These are phyloP conservation scores for Cryptophagus acutangulus DNA, from an alignment of 2,888 invertebrate species.

Conservation along the genomic window DNA sequence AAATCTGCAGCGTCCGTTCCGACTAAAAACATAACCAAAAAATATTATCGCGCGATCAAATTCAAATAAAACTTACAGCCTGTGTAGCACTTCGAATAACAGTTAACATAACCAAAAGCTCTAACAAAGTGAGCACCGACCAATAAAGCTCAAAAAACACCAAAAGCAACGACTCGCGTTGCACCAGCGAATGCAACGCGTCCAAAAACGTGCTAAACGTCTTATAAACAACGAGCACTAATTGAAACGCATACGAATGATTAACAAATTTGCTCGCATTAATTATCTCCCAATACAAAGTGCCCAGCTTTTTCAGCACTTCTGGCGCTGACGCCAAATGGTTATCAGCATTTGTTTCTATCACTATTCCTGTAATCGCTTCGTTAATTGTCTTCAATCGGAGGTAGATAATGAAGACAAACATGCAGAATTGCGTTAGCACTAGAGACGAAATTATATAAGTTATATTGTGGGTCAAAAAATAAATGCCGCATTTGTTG, in stretches of 20 bases:
- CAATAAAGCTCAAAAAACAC: conserved; percentile 13
- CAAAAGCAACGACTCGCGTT: conserved; percentile 8
- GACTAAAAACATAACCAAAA: too few relatives aligned
- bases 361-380: neutral
- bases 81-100: too few relatives aligned
- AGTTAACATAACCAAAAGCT: too few relatives aligned
- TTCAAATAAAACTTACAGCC: too few relatives aligned
- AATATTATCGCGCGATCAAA: too few relatives aligned
- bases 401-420: conserved; percentile 9
- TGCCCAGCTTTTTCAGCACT: neutral
- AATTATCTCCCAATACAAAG: conserved; percentile 11
- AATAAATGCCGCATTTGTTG: conserved; percentile 10
- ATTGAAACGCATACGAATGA: conserved; percentile 11
- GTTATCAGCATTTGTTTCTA: neutral
- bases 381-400: neutral
- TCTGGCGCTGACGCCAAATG: neutral
- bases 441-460: conserved; percentile 14
- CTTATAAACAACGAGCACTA: conserved; percentile 11
- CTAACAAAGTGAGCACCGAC: too few relatives aligned
- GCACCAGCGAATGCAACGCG: conserved; percentile 11
- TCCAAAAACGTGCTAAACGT: conserved; percentile 15
- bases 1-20: too few relatives aligned
- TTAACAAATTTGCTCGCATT: conserved; percentile 7
- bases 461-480: conserved; percentile 14
- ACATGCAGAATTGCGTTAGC: conserved; percentile 13